Percentiles rank a stretch among this genome's conserved stretches.
phyloP scores from a whole-genome alignment of 2,113 vertebrate species.

The Passer montanus region DNA sequence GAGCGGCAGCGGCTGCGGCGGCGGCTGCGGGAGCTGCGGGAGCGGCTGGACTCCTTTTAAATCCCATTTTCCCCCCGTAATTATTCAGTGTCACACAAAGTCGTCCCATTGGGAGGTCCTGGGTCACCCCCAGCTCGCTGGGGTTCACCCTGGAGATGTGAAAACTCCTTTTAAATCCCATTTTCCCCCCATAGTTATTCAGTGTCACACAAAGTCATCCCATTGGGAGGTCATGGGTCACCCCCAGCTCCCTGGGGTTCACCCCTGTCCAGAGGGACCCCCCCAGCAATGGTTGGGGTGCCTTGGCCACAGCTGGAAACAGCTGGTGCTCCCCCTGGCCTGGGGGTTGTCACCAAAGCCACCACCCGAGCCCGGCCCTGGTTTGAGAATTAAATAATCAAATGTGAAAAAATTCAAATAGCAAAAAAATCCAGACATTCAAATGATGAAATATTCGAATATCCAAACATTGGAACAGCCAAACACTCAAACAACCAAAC shows the following conservation, averaged over 20 bases:
- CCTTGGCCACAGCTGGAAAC: fast-evolving
- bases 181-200: not conserved
- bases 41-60: constrained; percentile 15
- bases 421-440: no score
- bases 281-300: fast-evolving
- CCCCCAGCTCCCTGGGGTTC: not conserved
- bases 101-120: not conserved
- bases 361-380: fast-evolving
- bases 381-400: no score
- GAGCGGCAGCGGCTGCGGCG: constrained; percentile 36
- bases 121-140: not conserved
- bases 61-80: not conserved
- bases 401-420: not conserved
- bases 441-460: no score
- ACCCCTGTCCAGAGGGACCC: not conserved
- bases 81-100: fast-evolving
- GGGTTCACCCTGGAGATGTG: not conserved
- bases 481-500: no score
- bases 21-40: not conserved
- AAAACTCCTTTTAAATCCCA: not conserved
- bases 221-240: not conserved
- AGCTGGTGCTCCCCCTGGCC: no score
- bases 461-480: no score
- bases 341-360: not conserved
- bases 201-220: fast-evolving